Evolutionary conservation across 2,797 vertebrate genomes (phyloP).

Genomic region (Coregonus sp.): DNA sequence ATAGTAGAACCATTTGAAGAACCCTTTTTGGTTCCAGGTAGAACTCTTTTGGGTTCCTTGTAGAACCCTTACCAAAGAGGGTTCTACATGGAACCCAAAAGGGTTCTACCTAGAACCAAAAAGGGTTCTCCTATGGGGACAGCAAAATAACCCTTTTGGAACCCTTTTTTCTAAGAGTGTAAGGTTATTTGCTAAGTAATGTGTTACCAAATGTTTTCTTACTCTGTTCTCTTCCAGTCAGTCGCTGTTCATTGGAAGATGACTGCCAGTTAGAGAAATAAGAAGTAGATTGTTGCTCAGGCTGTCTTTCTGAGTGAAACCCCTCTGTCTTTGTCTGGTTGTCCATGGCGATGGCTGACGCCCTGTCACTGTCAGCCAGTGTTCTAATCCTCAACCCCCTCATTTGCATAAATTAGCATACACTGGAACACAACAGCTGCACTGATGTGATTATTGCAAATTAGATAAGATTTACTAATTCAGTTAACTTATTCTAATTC

Average conservation of each 20-base stretch:
- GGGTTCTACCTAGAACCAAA: too few relatives aligned
- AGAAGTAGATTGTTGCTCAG: background rate
- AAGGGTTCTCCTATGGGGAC: too few relatives aligned
- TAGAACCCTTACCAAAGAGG: too few relatives aligned
- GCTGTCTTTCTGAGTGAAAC: background rate
- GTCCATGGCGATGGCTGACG: conserved; percentile 1
- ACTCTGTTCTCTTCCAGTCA: background rate
- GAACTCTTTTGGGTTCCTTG: too few relatives aligned
- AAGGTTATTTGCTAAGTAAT: too few relatives aligned
- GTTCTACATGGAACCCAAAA: too few relatives aligned
- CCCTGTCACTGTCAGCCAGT: background rate
- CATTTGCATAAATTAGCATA: conserved; percentile 40
- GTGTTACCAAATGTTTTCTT: too few relatives aligned
- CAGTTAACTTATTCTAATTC: conserved; percentile 52
- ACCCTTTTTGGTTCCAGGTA: too few relatives aligned
- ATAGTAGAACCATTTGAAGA: too few relatives aligned
- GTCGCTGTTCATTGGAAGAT: background rate
- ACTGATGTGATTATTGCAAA: conserved; percentile 41
- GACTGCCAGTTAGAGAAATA: background rate
- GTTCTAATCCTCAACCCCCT: background rate
- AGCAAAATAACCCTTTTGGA: too few relatives aligned
- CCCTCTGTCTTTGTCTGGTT: background rate
- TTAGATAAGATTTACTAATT: conserved; percentile 51
- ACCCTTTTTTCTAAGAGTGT: too few relatives aligned
- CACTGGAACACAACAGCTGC: conserved; percentile 44